These are phyloP conservation scores for Heliconius ethilla DNA, from an alignment of 2,888 invertebrate species.

Conservation along the genomic window DNA sequence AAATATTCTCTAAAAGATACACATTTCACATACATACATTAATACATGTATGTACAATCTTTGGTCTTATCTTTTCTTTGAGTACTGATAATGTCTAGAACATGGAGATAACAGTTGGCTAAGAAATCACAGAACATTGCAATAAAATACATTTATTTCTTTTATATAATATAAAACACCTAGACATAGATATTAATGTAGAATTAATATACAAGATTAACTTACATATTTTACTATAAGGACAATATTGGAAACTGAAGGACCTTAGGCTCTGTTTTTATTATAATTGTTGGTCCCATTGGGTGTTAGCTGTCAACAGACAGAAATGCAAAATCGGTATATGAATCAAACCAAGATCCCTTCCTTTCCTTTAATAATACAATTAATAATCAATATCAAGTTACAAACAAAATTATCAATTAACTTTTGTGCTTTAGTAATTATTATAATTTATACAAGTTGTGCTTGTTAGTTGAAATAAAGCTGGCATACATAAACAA, in stretches of 20 bases:
- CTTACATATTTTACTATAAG: slow-evolving; percentile 46
- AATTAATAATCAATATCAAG: slow-evolving; percentile 37
- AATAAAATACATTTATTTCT: slow-evolving; percentile 65
- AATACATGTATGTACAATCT: neutral
- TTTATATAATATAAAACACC: slow-evolving; percentile 66
- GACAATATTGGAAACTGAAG: slow-evolving; percentile 47
- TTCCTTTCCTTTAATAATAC: slow-evolving; percentile 14
- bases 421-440: slow-evolving; percentile 43
- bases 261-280: slow-evolving; percentile 39
- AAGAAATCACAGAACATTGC: slow-evolving; percentile 51
- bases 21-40: neutral
- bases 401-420: slow-evolving; percentile 42
- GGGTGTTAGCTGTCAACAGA: slow-evolving; percentile 34
- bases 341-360: slow-evolving; percentile 30
- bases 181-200: slow-evolving; percentile 56
- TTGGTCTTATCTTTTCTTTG: slow-evolving; percentile 30
- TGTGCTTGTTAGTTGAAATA: slow-evolving; percentile 48
- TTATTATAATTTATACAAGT: slow-evolving; percentile 44
- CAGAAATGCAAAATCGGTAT: slow-evolving; percentile 37
- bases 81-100: slow-evolving; percentile 36
- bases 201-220: slow-evolving; percentile 55
- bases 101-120: slow-evolving; percentile 31
- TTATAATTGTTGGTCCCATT: slow-evolving; percentile 47
- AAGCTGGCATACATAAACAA: slow-evolving; percentile 31
- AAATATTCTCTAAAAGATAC: neutral